Evolutionary conservation across 2,888 invertebrate species (phyloP).

Genomic region (Coelopa pilipes): DNA sequence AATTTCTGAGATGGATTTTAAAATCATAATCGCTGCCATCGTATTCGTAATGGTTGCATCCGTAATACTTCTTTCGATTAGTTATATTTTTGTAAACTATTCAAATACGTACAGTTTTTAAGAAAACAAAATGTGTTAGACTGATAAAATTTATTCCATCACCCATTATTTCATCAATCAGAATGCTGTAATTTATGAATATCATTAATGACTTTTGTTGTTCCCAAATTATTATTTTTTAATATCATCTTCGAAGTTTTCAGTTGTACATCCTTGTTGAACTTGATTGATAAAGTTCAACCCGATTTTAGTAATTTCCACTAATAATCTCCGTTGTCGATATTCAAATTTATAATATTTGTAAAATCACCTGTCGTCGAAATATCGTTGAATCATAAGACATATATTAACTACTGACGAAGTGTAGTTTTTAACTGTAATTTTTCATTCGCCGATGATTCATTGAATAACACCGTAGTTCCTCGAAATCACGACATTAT

Average conservation of each 20-base stretch:
- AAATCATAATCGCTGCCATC: conserved; percentile 63
- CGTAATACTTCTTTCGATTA: conserved; percentile 55
- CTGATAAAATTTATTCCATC: background rate
- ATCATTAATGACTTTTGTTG: too few species aligned
- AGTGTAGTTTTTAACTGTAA: too few species aligned
- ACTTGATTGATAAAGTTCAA: too few species aligned
- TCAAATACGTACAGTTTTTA: conserved; percentile 44
- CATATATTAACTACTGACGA: background rate
- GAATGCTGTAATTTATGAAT: too few species aligned
- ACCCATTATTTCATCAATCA: too few species aligned
- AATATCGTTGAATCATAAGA: conserved; percentile 2
- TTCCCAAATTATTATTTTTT: background rate
- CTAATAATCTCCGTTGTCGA: too few species aligned
- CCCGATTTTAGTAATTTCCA: too few species aligned
- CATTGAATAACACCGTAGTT: too few species aligned
- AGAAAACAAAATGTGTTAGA: conserved; percentile 37
- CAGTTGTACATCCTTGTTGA: background rate
- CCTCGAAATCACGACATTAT: too few species aligned
- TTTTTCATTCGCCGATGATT: too few species aligned
- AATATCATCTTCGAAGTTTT: background rate
- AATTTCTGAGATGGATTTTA: conserved; percentile 67
- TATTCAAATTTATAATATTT: background rate
- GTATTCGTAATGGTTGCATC: conserved; percentile 59
- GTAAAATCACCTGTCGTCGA: conserved; percentile 4
- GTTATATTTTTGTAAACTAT: conserved; percentile 53